phyloP scores from a whole-genome alignment of 1,140 invertebrate species.

The Oppia nitens region DNA sequence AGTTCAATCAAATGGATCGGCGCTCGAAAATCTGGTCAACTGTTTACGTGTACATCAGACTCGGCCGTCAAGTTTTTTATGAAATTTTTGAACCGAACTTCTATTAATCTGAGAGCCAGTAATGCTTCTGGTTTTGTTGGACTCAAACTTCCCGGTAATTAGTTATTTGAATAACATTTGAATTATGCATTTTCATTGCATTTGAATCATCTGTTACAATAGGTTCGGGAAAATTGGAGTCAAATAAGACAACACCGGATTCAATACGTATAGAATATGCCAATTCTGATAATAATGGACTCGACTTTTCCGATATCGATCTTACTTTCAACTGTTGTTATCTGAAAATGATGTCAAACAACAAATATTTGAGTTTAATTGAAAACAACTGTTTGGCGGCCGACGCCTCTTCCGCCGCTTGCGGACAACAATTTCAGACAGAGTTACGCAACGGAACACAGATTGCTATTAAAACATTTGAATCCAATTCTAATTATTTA shows the following conservation, averaged over 20 bases:
- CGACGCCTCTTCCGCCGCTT: conserved; percentile 7
- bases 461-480: conserved; percentile 14
- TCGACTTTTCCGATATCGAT: neutral
- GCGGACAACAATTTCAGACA: conserved; percentile 17
- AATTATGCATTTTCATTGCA: neutral
- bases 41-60: conserved; percentile 11
- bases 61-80: conserved; percentile 15
- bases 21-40: conserved; percentile 19
- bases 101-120: conserved; percentile 11
- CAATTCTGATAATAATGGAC: conserved; percentile 9
- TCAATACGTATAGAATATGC: conserved; percentile 17
- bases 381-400: conserved; percentile 10
- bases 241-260: conserved; percentile 17
- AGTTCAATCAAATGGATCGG: conserved; percentile 10
- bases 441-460: conserved; percentile 13
- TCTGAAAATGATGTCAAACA: conserved; percentile 14
- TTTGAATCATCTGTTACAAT: neutral
- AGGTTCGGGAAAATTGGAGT: conserved; percentile 16
- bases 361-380: conserved; percentile 15
- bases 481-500: conserved; percentile 14
- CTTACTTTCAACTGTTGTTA: conserved; percentile 14
- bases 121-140: conserved; percentile 17
- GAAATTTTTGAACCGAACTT: conserved; percentile 16
- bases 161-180: neutral
- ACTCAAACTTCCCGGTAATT: conserved; percentile 6